Base-by-base conservation (phyloP, 1,140 invertebrate genomes). In the Oncopodura yosiiana region DNA sequence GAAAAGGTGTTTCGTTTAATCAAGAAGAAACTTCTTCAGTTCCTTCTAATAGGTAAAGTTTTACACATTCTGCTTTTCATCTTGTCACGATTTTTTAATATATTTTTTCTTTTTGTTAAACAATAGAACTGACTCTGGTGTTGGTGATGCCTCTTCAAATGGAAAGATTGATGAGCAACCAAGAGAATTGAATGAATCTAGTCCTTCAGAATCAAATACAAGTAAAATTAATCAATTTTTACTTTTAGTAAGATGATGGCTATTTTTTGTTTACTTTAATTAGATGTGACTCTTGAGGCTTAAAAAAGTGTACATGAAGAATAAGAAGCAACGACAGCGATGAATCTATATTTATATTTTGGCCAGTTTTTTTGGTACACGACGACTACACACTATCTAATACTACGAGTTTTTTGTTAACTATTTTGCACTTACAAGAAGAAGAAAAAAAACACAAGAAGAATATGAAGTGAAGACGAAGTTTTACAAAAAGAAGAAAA, bases 341-440 rank as follows among this genome's bases (percentile, higher is more conserved):
- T 23, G 44, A 46, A 46, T 46, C 44, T 46, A 46, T 30, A 23
- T 30, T 24, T 30, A 46, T 46, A 46, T 53, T 53, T 53, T 53
- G 52, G 52, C 52, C 52, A 53, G 52, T 53, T 53, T 53, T 51
- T 51, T 43, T 27, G 43, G 41, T 43, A 43, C 32, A 46, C 21
- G n/a, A 9, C 12, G 29, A 46, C 5, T 18, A 29, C 29, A 46
- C 16, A 12, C 19, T 46, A 29, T 30, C 43, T 46, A 46, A 19
- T 11, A 39, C 38, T 12, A 39, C 9, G 5, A 39, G 4, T n/a
- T n/a, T n/a, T n/a, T n/a, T n/a, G n/a, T n/a, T n/a, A n/a, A n/a
- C n/a, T n/a, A n/a, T n/a, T n/a, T n/a, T 12, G n/a, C n/a, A n/a
- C n/a, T n/a, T n/a, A n/a, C n/a, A n/a, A n/a, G n/a, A n/a, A n/a